A percentile compares a stretch with the other conserved stretches of the same genome.
phyloP scores from a whole-genome alignment of 2,888 invertebrate genomes.

The Monopis laevigella region DNA sequence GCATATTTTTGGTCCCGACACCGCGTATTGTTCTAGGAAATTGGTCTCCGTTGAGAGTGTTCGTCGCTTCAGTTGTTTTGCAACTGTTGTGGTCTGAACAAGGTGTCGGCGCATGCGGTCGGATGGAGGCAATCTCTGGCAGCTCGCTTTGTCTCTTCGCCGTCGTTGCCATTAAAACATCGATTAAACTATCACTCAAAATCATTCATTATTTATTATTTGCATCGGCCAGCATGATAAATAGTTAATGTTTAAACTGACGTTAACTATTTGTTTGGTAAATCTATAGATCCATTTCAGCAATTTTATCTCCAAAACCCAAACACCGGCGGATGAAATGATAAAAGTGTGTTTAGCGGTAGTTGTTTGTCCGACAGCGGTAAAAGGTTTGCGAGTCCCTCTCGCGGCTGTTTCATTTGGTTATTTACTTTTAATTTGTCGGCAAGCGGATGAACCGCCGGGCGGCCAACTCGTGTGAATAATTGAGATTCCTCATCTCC shows the following conservation, averaged over 20 bases:
- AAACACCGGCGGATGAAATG: conserved; percentile 53
- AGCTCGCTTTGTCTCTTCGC: too few relatives aligned
- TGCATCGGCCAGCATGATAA: too few relatives aligned
- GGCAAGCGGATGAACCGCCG: conserved; percentile 61
- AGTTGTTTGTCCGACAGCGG: conserved; percentile 59
- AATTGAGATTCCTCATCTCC: conserved; percentile 37
- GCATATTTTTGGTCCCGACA: conserved; percentile 53
- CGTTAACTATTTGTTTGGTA: conserved; percentile 13
- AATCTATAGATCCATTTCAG: conserved; percentile 31
- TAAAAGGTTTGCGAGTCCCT: conserved; percentile 66
- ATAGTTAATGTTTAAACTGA: too few relatives aligned
- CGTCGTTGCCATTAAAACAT: too few relatives aligned
- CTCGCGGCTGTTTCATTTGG: conserved; percentile 63
- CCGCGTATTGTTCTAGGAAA: conserved; percentile 60
- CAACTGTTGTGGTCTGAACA: conserved; percentile 28
- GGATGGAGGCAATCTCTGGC: too few relatives aligned
- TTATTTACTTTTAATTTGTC: conserved; percentile 69
- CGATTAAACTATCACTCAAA: too few relatives aligned
- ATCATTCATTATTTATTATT: too few relatives aligned
- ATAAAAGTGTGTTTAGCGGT: conserved; percentile 58
- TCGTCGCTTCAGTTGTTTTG: conserved; percentile 41
- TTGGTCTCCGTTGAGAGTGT: conserved; percentile 52
- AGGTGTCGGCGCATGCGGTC: conserved; percentile 4
- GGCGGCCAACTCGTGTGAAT: conserved; percentile 54
- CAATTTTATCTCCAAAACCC: conserved; percentile 47